Conservation (phyloP, 1,140 invertebrate genomes). For the Nilaparvata lugens region DNA sequence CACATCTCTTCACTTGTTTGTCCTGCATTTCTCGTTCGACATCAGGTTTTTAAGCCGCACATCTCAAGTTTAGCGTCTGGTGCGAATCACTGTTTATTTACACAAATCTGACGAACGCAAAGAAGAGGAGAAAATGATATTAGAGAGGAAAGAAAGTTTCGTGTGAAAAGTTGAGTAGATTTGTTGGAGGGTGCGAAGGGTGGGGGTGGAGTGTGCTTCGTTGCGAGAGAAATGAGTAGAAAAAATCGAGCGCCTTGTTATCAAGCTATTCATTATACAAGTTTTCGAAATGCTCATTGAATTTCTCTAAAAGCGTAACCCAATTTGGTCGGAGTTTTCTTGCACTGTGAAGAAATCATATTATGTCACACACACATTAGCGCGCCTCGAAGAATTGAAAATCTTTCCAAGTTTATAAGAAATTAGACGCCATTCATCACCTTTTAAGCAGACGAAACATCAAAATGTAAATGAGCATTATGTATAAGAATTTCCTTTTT, state of each 20-base stretch:
- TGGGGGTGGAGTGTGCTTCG: too few species aligned
- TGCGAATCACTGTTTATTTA: too few species aligned
- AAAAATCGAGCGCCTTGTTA: background rate
- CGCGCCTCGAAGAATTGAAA: background rate
- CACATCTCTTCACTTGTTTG: too few species aligned
- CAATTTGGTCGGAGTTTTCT: conserved; percentile 3
- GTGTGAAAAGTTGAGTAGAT: too few species aligned
- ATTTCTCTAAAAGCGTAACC: conserved; percentile 4
- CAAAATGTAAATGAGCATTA: conserved; percentile 5
- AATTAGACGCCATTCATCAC: conserved; percentile 2
- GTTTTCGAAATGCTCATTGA: conserved; percentile 1
- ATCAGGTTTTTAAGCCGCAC: too few species aligned
- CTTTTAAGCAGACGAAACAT: conserved; percentile 2
- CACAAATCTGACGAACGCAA: too few species aligned
- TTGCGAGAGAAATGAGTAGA: background rate
- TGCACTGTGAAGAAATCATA: conserved; percentile 1
- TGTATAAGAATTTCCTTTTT: conserved; percentile 4
- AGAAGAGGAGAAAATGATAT: too few species aligned
- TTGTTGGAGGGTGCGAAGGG: too few species aligned
- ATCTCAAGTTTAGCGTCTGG: too few species aligned
- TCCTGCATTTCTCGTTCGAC: too few species aligned
- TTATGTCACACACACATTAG: conserved; percentile 4
- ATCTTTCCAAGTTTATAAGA: conserved; percentile 1
- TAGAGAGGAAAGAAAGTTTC: too few species aligned
- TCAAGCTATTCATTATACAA: conserved; percentile 3